Base-by-base conservation (phyloP, 2,888 invertebrate species). In the Agonopterix heracliana region DNA sequence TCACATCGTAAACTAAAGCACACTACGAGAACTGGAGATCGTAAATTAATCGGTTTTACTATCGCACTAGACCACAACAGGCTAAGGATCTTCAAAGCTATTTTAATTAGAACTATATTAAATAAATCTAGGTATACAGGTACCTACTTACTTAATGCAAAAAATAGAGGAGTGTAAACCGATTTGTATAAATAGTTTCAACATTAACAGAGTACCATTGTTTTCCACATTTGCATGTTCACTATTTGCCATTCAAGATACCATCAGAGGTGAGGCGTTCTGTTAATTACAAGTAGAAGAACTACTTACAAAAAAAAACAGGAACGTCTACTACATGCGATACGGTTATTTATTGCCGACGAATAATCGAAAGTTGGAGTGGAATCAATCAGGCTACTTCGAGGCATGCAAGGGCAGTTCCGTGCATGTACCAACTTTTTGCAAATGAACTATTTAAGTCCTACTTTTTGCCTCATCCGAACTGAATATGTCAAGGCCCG, bases 341-440 rank as follows among this genome's bases (percentile, higher is more conserved):
- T 50, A 54, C 50, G 34, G 51, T 60, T 54, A 68, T 73, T 74
- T 71, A 74, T 66, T 64, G 57, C 59, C 54, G 47, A 52, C 56
- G 51, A 63, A 63, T 61, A 67, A 71, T 70, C 61, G 61, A 69
- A 60, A 63, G 56, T 61, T 53, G 62, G 51, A 57, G 54, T 63
- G 63, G 52, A 68, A 70, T 73, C 74, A 74, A 70, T 74, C 73
- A 73, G 67, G 55, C 59, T 50, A 56, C 58, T 59, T 55, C 40
- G 53, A 53, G 53, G 52, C 63, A 58, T 58, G 56, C 61, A 68
- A 68, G 60, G 60, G 64, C 57, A 56, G 57, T 38, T 48, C 43
- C 38, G 40, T 41, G 45, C 51, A 43, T 51, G 52, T 52, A 53
- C 41, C 17, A 43, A 41, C 34, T 45, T 54, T 50, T 51, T 55